A percentile compares a stretch with the other conserved stretches of the same genome.
Conservation (phyloP, 2,113 vertebrate genomes). For the Sylvia atricapilla region DNA sequence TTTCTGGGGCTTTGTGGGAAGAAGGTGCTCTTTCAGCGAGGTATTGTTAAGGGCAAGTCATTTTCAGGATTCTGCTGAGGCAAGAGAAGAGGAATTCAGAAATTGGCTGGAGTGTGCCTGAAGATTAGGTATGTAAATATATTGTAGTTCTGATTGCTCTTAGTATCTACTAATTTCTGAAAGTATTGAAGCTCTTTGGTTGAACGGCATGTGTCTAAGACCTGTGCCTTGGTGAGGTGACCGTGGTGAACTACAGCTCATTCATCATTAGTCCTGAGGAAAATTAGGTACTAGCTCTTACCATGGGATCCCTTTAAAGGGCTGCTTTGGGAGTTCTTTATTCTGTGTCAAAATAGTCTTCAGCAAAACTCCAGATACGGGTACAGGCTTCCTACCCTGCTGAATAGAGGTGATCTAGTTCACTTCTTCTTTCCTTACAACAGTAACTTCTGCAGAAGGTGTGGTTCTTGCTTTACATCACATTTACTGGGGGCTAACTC, state of each 20-base stretch:
- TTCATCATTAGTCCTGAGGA: not conserved
- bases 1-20: accelerated
- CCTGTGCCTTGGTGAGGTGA: accelerated
- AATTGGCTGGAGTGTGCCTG: not conserved
- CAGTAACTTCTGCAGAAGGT: accelerated
- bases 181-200: not conserved
- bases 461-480: accelerated
- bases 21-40: accelerated
- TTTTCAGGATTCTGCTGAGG: accelerated
- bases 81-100: accelerated
- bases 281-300: accelerated
- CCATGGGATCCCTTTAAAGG: accelerated
- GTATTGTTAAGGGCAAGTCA: accelerated
- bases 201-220: accelerated
- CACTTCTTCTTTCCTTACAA: accelerated
- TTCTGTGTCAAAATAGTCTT: accelerated
- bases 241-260: accelerated
- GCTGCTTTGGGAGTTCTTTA: not conserved
- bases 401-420: not conserved
- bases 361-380: accelerated
- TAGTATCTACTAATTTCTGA: not conserved
- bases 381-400: accelerated
- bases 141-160: accelerated
- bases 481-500: accelerated
- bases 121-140: accelerated